phyloP scores from a whole-genome alignment of 2,888 invertebrate species.

The Agriotes lineatus region DNA sequence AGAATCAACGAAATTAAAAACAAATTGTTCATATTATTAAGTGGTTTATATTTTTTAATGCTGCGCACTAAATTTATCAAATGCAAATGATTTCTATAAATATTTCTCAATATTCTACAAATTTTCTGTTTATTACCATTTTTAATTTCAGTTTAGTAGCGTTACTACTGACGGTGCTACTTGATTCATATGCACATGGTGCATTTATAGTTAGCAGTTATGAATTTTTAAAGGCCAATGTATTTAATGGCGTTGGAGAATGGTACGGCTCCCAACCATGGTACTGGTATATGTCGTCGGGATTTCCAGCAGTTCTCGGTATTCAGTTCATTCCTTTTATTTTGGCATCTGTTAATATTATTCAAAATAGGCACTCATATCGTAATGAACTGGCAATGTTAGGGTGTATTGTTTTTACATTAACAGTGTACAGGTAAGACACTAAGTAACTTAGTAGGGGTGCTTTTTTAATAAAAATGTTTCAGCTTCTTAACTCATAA shows the following conservation, averaged over 20 bases:
- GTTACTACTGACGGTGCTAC: constrained; percentile 66
- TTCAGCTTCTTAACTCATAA: constrained; percentile 87
- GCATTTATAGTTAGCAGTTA: constrained; percentile 80
- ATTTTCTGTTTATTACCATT: too few relatives aligned
- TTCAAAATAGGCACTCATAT: constrained; percentile 65
- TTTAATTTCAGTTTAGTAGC: background rate
- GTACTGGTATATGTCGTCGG: constrained; percentile 91
- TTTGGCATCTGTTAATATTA: constrained; percentile 67
- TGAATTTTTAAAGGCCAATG: constrained; percentile 87
- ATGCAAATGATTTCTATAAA: constrained; percentile 22
- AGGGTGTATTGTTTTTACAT: constrained; percentile 69
- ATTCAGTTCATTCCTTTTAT: constrained; percentile 77
- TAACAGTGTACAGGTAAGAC: constrained; percentile 72
- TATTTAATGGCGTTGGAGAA: constrained; percentile 79
- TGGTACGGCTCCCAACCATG: constrained; percentile 90
- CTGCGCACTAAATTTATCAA: too few relatives aligned
- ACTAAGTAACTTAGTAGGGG: too few relatives aligned
- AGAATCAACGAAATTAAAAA: too few relatives aligned
- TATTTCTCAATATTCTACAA: background rate
- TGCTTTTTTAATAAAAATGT: too few relatives aligned
- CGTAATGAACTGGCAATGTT: constrained; percentile 71
- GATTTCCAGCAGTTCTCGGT: constrained; percentile 85
- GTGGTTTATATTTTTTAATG: too few relatives aligned
- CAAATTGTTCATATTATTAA: too few relatives aligned
- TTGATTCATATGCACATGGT: constrained; percentile 84